Evolutionary conservation across 2,113 vertebrate species (phyloP).

Genomic region (Scatophagus argus): DNA sequence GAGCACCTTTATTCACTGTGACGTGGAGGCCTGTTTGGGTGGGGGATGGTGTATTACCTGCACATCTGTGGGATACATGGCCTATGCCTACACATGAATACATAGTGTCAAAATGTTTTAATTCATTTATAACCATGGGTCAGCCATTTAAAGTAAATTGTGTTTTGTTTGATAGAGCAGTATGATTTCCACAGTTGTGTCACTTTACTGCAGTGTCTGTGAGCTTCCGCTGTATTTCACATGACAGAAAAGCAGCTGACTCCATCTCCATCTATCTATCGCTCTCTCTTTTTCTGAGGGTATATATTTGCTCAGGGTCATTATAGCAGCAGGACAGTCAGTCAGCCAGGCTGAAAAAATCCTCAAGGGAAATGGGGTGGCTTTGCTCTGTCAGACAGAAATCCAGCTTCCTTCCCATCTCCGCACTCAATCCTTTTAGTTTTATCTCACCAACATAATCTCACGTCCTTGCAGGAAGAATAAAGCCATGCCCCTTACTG

Average conservation of each 20-base stretch:
- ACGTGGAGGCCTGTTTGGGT: slow-evolving; percentile 24
- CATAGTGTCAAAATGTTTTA: neutral
- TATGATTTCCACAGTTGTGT: neutral
- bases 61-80: neutral
- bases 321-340: slow-evolving; percentile 45
- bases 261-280: slow-evolving; percentile 17
- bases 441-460: slow-evolving; percentile 52
- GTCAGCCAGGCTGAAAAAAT: slow-evolving; percentile 32
- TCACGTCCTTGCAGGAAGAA: slow-evolving; percentile 9
- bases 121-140: neutral
- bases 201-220: neutral
- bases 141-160: neutral
- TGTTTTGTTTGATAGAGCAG: neutral
- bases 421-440: slow-evolving; percentile 46
- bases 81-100: neutral
- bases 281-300: slow-evolving; percentile 23
- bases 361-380: slow-evolving; percentile 51
- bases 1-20: slow-evolving; percentile 38
- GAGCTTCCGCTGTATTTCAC: neutral
- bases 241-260: slow-evolving; percentile 13
- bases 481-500: slow-evolving; percentile 24
- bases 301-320: slow-evolving; percentile 48
- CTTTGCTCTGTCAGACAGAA: slow-evolving; percentile 51
- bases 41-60: slow-evolving; percentile 31
- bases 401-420: slow-evolving; percentile 18